These are phyloP conservation scores for Calameuta idolon DNA, from an alignment of 2,888 invertebrate genomes.

Conservation along the genomic window DNA sequence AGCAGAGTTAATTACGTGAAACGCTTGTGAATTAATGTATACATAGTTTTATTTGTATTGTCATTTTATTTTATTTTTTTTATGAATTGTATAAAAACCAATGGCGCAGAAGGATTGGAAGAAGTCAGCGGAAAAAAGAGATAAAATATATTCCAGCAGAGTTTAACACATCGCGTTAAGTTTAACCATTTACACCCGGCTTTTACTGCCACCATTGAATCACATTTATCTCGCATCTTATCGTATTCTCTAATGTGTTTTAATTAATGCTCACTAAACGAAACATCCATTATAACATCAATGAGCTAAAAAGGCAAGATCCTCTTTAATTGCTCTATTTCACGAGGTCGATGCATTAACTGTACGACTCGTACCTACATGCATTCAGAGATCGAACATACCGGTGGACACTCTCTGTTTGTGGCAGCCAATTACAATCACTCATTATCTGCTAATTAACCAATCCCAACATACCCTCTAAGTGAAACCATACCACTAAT, in stretches of 20 bases:
- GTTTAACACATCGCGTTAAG: conserved; percentile 24
- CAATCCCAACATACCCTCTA: conserved; percentile 23
- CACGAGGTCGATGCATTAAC: not conserved
- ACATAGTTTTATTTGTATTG: not conserved
- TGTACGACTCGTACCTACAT: not conserved
- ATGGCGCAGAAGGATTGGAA: not conserved
- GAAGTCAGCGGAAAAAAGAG: conserved; percentile 12
- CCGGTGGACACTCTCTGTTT: conserved; percentile 25
- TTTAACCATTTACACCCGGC: conserved; percentile 18
- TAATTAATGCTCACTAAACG: conserved; percentile 21
- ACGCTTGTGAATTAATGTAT: not conserved
- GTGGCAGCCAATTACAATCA: conserved; percentile 43
- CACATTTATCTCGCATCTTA: conserved; percentile 25
- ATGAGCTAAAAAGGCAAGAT: not conserved
- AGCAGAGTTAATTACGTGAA: not conserved
- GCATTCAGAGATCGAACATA: not conserved
- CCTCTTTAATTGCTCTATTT: not conserved
- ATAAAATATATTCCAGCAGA: conserved; percentile 21
- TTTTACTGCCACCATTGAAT: conserved; percentile 21
- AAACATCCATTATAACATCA: conserved; percentile 4
- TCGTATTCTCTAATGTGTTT: conserved; percentile 12
- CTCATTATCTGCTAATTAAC: conserved; percentile 41
- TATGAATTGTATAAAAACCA: not conserved
- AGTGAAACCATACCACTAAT: not conserved
- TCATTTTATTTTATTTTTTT: not conserved